These are phyloP conservation scores for Chelonus insularis DNA, from an alignment of 1,140 invertebrate species.

Conservation along the genomic window DNA sequence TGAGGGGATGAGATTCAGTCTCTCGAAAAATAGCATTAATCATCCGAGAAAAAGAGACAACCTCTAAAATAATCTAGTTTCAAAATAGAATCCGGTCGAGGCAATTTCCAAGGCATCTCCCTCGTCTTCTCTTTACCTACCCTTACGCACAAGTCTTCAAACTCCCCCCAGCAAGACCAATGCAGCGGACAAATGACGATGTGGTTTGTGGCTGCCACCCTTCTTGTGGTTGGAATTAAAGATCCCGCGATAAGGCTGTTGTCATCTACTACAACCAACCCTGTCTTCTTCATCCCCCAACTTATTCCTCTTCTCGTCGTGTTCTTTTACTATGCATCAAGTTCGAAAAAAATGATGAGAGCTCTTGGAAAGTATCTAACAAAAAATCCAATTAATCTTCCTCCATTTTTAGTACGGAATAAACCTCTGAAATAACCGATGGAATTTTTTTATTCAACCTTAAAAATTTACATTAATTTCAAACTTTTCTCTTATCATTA, in stretches of 20 bases:
- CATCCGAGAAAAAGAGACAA: conserved; percentile 38
- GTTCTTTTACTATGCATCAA: conserved; percentile 16
- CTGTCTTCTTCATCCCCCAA: conserved; percentile 4
- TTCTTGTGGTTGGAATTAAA: conserved; percentile 54
- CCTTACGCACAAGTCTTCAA: conserved; percentile 27
- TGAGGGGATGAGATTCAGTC: conserved; percentile 15
- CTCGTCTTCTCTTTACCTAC: conserved; percentile 15
- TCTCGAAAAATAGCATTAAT: conserved; percentile 54
- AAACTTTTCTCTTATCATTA: no score
- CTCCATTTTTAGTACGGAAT: background rate
- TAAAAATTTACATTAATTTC: no score
- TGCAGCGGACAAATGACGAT: conserved; percentile 58
- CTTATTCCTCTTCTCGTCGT: background rate
- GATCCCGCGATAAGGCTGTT: conserved; percentile 58
- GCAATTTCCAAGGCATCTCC: conserved; percentile 51
- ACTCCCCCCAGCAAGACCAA: conserved; percentile 24
- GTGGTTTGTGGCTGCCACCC: conserved; percentile 36
- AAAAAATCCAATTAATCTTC: conserved; percentile 41
- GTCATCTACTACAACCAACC: conserved; percentile 46
- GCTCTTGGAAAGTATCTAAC: background rate
- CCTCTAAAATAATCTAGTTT: conserved; percentile 58
- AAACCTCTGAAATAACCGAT: background rate
- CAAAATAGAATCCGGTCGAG: conserved; percentile 59
- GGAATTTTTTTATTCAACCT: no score
- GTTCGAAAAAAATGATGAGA: conserved; percentile 11